Evolutionary conservation across 1,140 invertebrate genomes (phyloP).

Genomic region (Brachionus asplanchnoidis): DNA sequence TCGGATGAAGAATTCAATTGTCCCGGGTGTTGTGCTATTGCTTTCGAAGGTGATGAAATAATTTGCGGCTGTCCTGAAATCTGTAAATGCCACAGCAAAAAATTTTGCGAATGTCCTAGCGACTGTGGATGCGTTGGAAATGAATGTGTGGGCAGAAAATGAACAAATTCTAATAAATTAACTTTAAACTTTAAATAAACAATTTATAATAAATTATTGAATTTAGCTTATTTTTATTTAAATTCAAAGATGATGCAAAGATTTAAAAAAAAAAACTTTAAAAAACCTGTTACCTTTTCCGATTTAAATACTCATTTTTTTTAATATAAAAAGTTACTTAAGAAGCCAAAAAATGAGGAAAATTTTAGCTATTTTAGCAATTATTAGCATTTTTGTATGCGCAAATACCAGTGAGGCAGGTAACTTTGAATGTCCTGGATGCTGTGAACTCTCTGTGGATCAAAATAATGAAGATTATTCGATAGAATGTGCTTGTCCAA

Average conservation of each 20-base stretch:
- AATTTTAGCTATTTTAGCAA: not conserved
- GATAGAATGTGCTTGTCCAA: not conserved
- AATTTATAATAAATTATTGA: not conserved
- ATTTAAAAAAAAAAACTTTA: not conserved
- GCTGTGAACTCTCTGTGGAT: not conserved
- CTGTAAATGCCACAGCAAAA: not conserved
- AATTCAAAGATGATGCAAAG: not conserved
- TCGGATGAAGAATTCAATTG: not conserved
- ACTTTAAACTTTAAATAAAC: not conserved
- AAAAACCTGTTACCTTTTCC: not conserved
- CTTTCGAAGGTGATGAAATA: not conserved
- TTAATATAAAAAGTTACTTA: not conserved
- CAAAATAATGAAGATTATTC: not conserved
- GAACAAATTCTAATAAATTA: not conserved
- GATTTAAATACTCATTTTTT: not conserved
- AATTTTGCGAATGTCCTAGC: not conserved
- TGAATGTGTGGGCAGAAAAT: not conserved
- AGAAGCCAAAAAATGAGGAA: not conserved
- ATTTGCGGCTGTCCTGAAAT: not conserved
- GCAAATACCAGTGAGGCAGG: not conserved
- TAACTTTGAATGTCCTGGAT: constrained; percentile 8
- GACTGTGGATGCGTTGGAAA: not conserved
- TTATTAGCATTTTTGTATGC: not conserved
- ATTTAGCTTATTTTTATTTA: not conserved
- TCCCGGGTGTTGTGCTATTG: not conserved